A percentile compares a stretch with the other conserved stretches of the same genome.
These are phyloP conservation scores for Chymomyza costata DNA, from an alignment of 1,140 invertebrate genomes.

Conservation along the genomic window DNA sequence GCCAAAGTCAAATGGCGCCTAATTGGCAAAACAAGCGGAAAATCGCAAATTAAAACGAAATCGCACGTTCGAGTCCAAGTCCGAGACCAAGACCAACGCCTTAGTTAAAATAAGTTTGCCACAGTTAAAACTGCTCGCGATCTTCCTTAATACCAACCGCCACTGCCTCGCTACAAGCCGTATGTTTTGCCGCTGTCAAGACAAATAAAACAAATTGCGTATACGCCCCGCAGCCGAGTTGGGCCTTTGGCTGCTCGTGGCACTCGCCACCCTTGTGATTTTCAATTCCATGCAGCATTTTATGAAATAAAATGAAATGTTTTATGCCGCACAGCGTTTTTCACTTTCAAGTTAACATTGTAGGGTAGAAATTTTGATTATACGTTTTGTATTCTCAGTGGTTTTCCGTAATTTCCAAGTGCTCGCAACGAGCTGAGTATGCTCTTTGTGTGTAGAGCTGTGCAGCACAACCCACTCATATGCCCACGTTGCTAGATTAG, in stretches of 20 bases:
- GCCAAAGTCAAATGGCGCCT: conserved; percentile 62
- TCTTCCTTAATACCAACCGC: not conserved
- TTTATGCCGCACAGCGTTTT: conserved; percentile 7
- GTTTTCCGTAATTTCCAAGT: conserved; percentile 6
- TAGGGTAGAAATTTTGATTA: too few species aligned
- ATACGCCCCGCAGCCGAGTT: conserved; percentile 43
- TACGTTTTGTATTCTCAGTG: too few species aligned
- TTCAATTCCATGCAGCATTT: conserved; percentile 16
- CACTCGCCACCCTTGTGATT: conserved; percentile 40
- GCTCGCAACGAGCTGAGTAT: not conserved
- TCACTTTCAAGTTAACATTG: too few species aligned
- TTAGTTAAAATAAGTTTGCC: not conserved
- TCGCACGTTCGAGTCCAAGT: conserved; percentile 30
- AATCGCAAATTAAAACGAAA: conserved; percentile 64
- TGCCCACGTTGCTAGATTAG: too few species aligned
- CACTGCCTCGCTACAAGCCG: not conserved
- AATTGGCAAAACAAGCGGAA: conserved; percentile 70
- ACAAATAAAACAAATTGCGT: conserved; percentile 62
- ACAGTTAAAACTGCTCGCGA: too few species aligned
- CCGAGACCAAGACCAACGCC: conserved; percentile 8
- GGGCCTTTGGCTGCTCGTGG: conserved; percentile 2
- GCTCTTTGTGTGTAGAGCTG: too few species aligned
- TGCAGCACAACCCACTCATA: too few species aligned
- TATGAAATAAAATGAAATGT: conserved; percentile 43
- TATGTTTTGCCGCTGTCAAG: conserved; percentile 1